Evolutionary conservation across 2,888 invertebrate species (phyloP), one percentile per base, ranked within the genome.

Genomic region (Ecliptopera silaceata): DNA sequence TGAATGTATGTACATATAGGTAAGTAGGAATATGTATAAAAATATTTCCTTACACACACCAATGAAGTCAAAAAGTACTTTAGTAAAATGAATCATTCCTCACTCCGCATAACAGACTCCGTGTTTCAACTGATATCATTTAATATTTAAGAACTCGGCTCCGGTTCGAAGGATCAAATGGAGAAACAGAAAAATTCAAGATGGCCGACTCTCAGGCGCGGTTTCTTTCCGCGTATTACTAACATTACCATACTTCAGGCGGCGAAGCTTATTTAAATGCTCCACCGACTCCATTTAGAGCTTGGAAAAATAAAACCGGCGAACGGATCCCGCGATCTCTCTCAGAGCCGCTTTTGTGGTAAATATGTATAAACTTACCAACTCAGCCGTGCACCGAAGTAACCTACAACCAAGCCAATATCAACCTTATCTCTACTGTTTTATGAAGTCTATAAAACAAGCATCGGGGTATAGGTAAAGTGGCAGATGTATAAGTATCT

Each of bases 281-380:
- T 87, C 89, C 90, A 89, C 90, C 88, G 91, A 88, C 90, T 91
- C 90, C 90, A 91, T 90, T 91, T 90, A 91, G 88, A 90, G 88
- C 88, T 90, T 88, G 89, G 87, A 87, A 90, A 90, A 90, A 91
- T 90, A 91, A 91, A 90, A 90, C 88, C 75, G 76, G 79, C 78
- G 86, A 83, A 87, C 83, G 84, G 88, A 90, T 89, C 90, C 83
- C 79, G 83, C 82, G 89, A 88, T 88, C 86, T 89, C 83, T 80
- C 85, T 81, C 80, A 84, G 88, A 91, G 90, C 90, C 89, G 90
- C 86, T 91, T 90, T 89, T 88, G 89, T 88, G 90, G 90, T 89
- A 91, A 90, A 90, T 90, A 91, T 90, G 90, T 90, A 89, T 89
- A 89, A 85, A 86, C 80, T 80, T 75, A 76, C 82, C 68, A 80